Evolutionary conservation across 2,888 invertebrate species (phyloP), one percentile per base, ranked within the genome.

Genomic region (Tryphoninae sp.): DNA sequence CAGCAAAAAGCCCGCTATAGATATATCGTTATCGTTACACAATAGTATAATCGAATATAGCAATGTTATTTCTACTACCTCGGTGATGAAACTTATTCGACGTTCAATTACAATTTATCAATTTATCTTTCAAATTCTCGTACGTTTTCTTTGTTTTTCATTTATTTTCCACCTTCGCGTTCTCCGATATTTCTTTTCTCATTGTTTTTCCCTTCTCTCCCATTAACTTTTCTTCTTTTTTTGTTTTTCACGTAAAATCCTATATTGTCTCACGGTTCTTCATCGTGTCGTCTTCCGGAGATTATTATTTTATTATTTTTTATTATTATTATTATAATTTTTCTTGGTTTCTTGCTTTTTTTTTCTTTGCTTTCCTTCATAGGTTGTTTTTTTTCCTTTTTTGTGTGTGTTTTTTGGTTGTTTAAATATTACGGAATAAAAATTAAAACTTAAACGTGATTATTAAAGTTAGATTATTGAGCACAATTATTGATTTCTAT

Each of bases 401-500:
- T 90, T 90, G 88, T 84, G 87, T 90, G 88, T 59, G n/a, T n/a
- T n/a, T 67, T 75, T 87, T 89, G 91, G 91, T 91, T 92, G 91
- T 90, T 90, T 91, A 79, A 68, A 55, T 64, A 79, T 33, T 79
- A 73, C 68, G 78, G 33, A 67, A 67, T 79, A 73, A 73, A 77
- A 80, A 79, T 74, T 62, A 64, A 84, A 92, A 92, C 90, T 92
- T 92, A 92, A 91, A 92, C 88, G 87, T 92, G 91, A 89, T 92
- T 92, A 90, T 91, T 92, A 90, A 91, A 92, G 87, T 90, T 91
- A 89, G 91, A 89, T 90, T 91, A 91, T 89, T 92, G 92, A 89
- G 90, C 92, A 90, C 88, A 91, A 88, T 90, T 91, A 89, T 93
- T 93, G 91, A 93, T 93, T 89, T 93, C 93, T 90, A 93, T 93